phyloP scores from a whole-genome alignment of 2,113 vertebrate species.

The Thunnus maccoyii region DNA sequence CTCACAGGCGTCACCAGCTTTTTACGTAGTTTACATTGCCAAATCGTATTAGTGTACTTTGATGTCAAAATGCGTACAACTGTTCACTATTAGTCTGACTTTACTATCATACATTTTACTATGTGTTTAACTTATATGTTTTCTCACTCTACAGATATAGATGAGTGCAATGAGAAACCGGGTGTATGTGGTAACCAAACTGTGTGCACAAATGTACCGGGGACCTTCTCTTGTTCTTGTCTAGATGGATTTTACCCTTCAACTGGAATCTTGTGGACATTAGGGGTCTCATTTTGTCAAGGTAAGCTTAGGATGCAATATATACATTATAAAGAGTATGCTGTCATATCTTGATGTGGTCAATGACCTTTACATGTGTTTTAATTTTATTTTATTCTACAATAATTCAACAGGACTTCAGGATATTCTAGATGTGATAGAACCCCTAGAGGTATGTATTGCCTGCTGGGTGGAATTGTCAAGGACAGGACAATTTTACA shows the following conservation, averaged over 20 bases:
- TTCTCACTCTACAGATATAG: conserved; percentile 60
- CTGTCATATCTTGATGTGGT: background rate
- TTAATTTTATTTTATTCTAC: background rate
- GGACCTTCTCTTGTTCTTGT: conserved; percentile 74
- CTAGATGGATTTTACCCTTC: conserved; percentile 69
- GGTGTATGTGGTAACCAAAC: conserved; percentile 64
- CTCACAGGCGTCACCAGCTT: no score
- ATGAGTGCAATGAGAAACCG: conserved; percentile 70
- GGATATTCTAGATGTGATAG: conserved; percentile 33
- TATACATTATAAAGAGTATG: background rate
- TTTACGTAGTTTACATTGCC: no score
- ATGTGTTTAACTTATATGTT: background rate
- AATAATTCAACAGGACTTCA: conserved; percentile 17
- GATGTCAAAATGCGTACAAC: conserved; percentile 34
- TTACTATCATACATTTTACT: background rate
- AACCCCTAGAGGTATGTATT: conserved; percentile 30
- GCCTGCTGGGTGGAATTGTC: background rate
- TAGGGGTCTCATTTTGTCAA: conserved; percentile 59
- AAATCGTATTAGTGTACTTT: no score
- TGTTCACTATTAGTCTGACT: background rate
- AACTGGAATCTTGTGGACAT: conserved; percentile 63
- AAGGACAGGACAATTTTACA: background rate
- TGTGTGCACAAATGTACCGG: conserved; percentile 65
- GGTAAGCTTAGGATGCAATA: conserved; percentile 43
- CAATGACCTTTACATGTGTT: background rate